Base-by-base conservation (phyloP, 2,113 vertebrate genomes). In the Tursiops truncatus region DNA sequence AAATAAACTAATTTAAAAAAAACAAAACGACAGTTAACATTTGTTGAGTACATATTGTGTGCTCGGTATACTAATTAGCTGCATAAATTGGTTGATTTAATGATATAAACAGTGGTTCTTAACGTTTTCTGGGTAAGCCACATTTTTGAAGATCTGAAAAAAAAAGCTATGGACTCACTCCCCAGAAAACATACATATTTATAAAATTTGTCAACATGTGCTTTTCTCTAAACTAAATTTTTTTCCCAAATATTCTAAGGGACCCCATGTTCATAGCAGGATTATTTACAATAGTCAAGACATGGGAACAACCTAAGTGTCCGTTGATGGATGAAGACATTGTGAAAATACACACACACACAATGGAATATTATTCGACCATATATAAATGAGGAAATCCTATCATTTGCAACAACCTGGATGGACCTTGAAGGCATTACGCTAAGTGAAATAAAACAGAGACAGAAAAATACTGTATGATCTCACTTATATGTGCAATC, bases 181-280 rank as follows among this genome's bases (percentile, higher is more conserved):
- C 12, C 44, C 23, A 56, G 44, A 96, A 89, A 86, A 81, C 28
- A 36, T 25, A 88, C 9, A 44, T 36, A 62, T 23, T 5, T 50
- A 79, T 17, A 96, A 91, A 63, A 82, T 33, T 86, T 93, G 82
- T 87, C 67, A 96, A 82, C 31, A 73, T 79, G 33, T 60, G 25
- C 50, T 89, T 82, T 96, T 90, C 71, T 77, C 20, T 79, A 95
- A 91, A 87, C 47, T 92, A 56, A 79, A 85, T 41, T 71, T 89
- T 2, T 26, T 41, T 8, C 18, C 44, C 2, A 84, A 83, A 67
- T 68, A 90, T 44, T 79, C 87, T 89, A 82, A 38, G 28, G n/a
- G 56, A 91, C 53, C 56, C 53, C n/a, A 58, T 58, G n/a, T 58
- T 58, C 53, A 81, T 14, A 58, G 23, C n/a, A 81, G n/a, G n/a